Evolutionary conservation across 1,140 invertebrate genomes (phyloP).

Genomic region (Oncopodura yosiiana): DNA sequence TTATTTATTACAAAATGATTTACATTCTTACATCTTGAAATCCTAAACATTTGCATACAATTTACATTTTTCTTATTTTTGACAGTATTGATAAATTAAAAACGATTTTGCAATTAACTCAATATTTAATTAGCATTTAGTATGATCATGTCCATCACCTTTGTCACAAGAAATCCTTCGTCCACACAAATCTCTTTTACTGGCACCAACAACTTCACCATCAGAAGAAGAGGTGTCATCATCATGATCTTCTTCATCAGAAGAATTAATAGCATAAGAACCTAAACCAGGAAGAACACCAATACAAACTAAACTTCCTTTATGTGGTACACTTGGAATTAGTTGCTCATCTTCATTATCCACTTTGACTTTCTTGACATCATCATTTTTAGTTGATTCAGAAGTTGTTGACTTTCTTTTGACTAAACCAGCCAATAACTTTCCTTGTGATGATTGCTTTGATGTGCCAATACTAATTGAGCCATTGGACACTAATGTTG

Average conservation of each 20-base stretch:
- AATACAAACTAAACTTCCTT: conserved; percentile 52
- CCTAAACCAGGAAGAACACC: conserved; percentile 65
- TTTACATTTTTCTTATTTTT: too few species aligned
- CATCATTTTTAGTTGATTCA: neutral
- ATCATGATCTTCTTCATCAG: conserved; percentile 15
- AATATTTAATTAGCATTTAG: too few species aligned
- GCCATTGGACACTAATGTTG: conserved; percentile 2
- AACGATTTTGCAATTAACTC: too few species aligned
- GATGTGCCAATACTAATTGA: conserved; percentile 13
- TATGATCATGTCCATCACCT: too few species aligned
- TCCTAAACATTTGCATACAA: too few species aligned
- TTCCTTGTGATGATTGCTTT: conserved; percentile 45
- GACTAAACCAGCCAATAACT: conserved; percentile 50
- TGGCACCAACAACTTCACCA: neutral
- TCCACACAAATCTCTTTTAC: conserved; percentile 28
- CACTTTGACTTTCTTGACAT: conserved; percentile 4
- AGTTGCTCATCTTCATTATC: neutral
- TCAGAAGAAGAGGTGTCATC: conserved; percentile 10
- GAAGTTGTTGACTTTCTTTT: conserved; percentile 40
- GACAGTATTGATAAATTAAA: too few species aligned
- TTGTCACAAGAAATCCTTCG: too few species aligned
- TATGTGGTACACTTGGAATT: conserved; percentile 26
- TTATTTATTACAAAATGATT: too few species aligned
- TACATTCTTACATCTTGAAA: too few species aligned
- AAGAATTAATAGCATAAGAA: conserved; percentile 56